Percentiles rank a stretch among this genome's conserved stretches.
phyloP scores from a whole-genome alignment of 2,113 vertebrate species.

The Seriola quinqueradiata region DNA sequence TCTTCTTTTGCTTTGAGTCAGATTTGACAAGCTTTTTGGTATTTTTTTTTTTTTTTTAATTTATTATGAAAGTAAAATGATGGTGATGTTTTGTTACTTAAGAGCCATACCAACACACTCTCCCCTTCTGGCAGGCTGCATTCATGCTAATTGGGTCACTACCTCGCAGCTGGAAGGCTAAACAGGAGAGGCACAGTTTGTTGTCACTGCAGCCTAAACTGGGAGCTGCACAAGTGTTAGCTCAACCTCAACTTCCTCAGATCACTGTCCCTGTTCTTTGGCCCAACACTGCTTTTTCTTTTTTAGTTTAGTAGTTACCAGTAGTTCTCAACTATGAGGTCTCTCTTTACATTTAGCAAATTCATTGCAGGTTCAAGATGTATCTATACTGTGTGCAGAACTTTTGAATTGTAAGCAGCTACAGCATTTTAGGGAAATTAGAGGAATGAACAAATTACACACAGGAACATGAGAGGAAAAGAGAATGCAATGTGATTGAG shows the following conservation, averaged over 20 bases:
- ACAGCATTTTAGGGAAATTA: neutral
- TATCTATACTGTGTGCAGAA: neutral
- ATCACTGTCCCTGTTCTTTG: constrained; percentile 15
- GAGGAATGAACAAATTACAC: neutral
- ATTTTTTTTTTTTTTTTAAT: constrained; percentile 89
- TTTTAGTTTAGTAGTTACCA: neutral
- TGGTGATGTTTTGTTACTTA: constrained; percentile 82
- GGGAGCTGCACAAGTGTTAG: constrained; percentile 20
- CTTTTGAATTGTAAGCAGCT: neutral
- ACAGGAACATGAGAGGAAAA: neutral
- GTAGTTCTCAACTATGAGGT: neutral
- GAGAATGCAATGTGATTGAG: neutral
- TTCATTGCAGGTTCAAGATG: neutral
- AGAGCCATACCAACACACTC: constrained; percentile 86
- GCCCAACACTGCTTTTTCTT: neutral
- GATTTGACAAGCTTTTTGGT: constrained; percentile 86
- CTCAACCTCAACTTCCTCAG: constrained; percentile 21
- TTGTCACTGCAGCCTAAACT: constrained; percentile 22
- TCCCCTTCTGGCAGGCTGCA: constrained; percentile 45
- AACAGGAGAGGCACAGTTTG: constrained; percentile 18
- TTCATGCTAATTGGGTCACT: constrained; percentile 43
- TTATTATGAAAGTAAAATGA: constrained; percentile 89
- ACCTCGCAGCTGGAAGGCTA: constrained; percentile 33
- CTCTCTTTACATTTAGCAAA: neutral
- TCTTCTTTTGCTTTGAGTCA: constrained; percentile 87